Evolutionary conservation across 2,888 invertebrate species (phyloP).

Genomic region (Anaspis maculata): DNA sequence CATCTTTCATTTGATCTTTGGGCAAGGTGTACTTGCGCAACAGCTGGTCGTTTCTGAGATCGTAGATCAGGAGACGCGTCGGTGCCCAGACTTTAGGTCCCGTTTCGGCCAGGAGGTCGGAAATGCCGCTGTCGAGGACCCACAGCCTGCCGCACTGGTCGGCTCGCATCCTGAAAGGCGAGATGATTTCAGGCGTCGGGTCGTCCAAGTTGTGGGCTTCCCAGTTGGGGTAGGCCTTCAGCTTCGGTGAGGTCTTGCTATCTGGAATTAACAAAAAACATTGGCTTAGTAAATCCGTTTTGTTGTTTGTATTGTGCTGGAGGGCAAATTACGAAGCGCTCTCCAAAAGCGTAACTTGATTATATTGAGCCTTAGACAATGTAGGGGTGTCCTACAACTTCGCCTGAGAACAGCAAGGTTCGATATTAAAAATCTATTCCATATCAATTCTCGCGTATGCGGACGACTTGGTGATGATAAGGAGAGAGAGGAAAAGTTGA

Average conservation of each 20-base stretch:
- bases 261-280: too few species aligned
- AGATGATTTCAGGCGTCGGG: conserved; percentile 57
- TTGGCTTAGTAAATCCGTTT: too few species aligned
- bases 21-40: conserved; percentile 61
- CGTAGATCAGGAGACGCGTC: conserved; percentile 62
- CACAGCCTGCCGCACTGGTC: conserved; percentile 71
- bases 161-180: conserved; percentile 64
- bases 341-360: too few species aligned
- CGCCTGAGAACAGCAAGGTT: too few species aligned
- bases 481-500: too few species aligned
- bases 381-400: too few species aligned
- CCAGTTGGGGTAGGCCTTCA: conserved; percentile 76
- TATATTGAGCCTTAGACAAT: too few species aligned
- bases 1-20: conserved; percentile 53
- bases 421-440: too few species aligned
- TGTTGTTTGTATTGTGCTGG: too few species aligned
- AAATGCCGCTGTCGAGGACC: conserved; percentile 64
- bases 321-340: too few species aligned
- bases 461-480: too few species aligned
- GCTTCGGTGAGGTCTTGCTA: conserved; percentile 52
- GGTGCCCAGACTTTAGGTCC: conserved; percentile 19
- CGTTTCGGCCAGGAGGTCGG: conserved; percentile 42
- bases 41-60: conserved; percentile 60
- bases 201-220: conserved; percentile 56
- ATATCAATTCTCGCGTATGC: too few species aligned